Evolutionary conservation across 2,888 invertebrate species (phyloP).

Genomic region (Leistus spinibarbis): DNA sequence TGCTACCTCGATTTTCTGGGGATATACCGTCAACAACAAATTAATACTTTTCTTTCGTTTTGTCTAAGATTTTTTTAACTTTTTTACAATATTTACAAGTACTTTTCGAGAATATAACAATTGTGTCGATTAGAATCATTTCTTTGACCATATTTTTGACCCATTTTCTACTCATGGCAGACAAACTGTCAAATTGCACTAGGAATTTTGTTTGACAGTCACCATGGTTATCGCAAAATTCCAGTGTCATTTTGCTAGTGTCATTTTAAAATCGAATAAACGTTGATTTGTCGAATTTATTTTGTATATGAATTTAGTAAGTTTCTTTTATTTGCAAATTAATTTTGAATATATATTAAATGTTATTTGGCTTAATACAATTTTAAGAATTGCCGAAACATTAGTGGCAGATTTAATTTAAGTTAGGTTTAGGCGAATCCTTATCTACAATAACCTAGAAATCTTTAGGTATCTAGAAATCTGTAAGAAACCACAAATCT

Average conservation of each 20-base stretch:
- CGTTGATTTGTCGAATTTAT: no score
- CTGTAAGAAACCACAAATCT: no score
- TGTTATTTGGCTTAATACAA: no score
- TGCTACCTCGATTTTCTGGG: background rate
- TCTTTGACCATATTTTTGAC: constrained; percentile 6
- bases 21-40: background rate
- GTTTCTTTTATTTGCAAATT: no score
- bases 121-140: constrained; percentile 18
- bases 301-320: no score
- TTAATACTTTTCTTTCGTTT: background rate
- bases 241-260: constrained; percentile 8
- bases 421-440: no score
- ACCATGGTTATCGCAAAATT: constrained; percentile 12
- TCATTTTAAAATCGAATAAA: no score
- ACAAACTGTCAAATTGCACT: background rate
- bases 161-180: constrained; percentile 9
- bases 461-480: no score
- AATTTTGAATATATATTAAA: no score
- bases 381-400: no score
- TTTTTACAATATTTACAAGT: constrained; percentile 25
- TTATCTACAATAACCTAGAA: no score
- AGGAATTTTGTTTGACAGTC: constrained; percentile 17
- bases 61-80: constrained; percentile 19
- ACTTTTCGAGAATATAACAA: constrained; percentile 36
- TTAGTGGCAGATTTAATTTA: no score